Evolutionary conservation across 2,797 vertebrate species (phyloP), one percentile per base, ranked within the genome.

Genomic region (Lacerta bilineata): DNA sequence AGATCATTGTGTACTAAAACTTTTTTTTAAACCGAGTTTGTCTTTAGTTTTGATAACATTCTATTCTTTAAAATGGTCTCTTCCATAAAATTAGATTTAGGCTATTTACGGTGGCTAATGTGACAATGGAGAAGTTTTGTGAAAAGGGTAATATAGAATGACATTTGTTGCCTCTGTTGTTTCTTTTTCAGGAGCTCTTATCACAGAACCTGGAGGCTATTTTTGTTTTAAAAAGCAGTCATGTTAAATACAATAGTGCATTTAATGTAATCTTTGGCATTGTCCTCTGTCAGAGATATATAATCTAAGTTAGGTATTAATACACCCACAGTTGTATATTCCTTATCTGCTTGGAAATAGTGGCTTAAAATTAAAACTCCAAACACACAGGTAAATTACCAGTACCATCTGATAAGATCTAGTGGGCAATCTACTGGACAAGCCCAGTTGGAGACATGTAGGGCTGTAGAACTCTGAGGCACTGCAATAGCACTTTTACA

Each of bases 11-110:
- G 10, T 50, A 66, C 11, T 36, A 69, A 0, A 71, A 3, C 61
- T 39, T 74, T 84, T 55, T 15, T 43, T 50, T 15, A 1, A 39
- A 36, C n/a, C 0, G 88, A 75, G 17, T 5, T 50, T 1, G 0
- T 74, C 17, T 91, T 90, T 33, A 88, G 0, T 74, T 89, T 10
- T 59, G 33, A 85, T 3, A 0, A 4, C 4, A 6, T 43, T 50
- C 27, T 7, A 33, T 87, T 64, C 8, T 77, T 88, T 72, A 23
- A 69, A 55, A 77, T 77, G 13, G 15, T 46, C 3, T 85, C 15
- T 77, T 59, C 39, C 25, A 61, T 76, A 75, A 66, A 85, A 78
- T 78, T 41, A 46, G 29, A 78, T 78, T 78, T 77, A 43, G 17
- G 11, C 23, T 61, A 5, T 41, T 8, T 59, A 55, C 29, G n/a